Evolutionary conservation across 2,797 vertebrate species (phyloP).

Genomic region (Ceryle rudis): DNA sequence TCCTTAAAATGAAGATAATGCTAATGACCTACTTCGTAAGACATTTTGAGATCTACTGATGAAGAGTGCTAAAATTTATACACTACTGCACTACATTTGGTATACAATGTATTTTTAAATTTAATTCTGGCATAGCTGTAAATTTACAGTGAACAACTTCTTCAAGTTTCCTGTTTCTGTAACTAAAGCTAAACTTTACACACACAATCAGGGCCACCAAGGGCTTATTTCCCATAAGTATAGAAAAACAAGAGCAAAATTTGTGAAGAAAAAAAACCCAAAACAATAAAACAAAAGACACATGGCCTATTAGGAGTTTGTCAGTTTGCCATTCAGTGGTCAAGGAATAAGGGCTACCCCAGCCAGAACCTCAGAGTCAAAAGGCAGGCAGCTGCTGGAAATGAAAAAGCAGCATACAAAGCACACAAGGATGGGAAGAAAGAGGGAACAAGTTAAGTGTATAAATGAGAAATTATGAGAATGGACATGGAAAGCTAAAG

Average conservation of each 20-base stretch:
- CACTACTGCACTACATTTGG: neutral
- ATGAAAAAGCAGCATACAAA: neutral
- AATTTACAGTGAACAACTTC: neutral
- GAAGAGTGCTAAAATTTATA: neutral
- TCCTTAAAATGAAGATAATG: conserved; percentile 11
- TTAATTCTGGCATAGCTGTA: neutral
- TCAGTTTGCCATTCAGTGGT: neutral
- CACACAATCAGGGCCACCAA: neutral
- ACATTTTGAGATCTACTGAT: neutral
- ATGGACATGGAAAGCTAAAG: neutral
- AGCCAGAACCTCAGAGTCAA: neutral
- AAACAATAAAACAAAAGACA: neutral
- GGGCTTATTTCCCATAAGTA: neutral
- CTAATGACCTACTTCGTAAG: conserved; percentile 39
- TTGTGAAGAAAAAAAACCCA: neutral
- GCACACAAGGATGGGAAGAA: neutral
- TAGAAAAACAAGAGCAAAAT: neutral
- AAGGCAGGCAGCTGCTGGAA: neutral
- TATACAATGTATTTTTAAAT: neutral
- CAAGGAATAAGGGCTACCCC: neutral
- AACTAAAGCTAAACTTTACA: neutral
- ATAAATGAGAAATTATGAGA: neutral
- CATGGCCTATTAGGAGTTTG: neutral
- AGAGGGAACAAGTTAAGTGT: neutral
- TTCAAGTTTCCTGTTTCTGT: neutral